phyloP scores from a whole-genome alignment of 2,888 invertebrate species.

The Cordilura impudica region DNA sequence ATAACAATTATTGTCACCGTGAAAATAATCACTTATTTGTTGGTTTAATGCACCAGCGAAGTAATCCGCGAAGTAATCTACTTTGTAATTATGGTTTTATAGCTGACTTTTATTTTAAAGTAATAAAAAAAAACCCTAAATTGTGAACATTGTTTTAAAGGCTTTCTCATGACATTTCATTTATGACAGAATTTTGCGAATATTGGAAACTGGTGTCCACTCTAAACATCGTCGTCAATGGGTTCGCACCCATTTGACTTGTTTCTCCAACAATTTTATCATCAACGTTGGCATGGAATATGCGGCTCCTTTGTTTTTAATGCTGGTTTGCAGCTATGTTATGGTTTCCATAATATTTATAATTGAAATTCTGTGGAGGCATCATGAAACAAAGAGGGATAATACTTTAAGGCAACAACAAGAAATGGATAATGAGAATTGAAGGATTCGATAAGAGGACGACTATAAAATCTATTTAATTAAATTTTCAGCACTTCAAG shows the following conservation, averaged over 20 bases:
- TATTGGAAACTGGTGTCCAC: slow-evolving; percentile 72
- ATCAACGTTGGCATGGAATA: slow-evolving; percentile 75
- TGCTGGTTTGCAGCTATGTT: slow-evolving; percentile 69
- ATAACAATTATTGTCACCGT: too few relatives aligned
- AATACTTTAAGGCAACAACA: neutral
- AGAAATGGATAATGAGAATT: neutral
- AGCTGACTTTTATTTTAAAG: too few relatives aligned
- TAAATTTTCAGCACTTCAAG: neutral
- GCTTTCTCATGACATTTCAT: neutral
- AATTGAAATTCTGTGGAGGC: slow-evolving; percentile 65
- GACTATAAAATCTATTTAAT: neutral
- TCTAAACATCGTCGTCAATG: slow-evolving; percentile 69
- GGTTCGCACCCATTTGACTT: slow-evolving; percentile 70
- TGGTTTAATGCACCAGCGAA: too few relatives aligned
- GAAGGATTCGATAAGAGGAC: neutral
- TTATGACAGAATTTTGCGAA: slow-evolving; percentile 66
- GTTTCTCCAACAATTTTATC: slow-evolving; percentile 69
- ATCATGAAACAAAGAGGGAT: neutral
- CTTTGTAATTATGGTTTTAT: too few relatives aligned
- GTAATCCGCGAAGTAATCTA: too few relatives aligned
- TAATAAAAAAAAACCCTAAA: too few relatives aligned
- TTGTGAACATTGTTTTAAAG: too few relatives aligned
- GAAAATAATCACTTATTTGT: too few relatives aligned
- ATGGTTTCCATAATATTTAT: slow-evolving; percentile 68
- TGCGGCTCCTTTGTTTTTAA: slow-evolving; percentile 73